These are phyloP conservation scores for Xylocopa sonorina DNA, from an alignment of 1,140 invertebrate genomes.

Conservation along the genomic window DNA sequence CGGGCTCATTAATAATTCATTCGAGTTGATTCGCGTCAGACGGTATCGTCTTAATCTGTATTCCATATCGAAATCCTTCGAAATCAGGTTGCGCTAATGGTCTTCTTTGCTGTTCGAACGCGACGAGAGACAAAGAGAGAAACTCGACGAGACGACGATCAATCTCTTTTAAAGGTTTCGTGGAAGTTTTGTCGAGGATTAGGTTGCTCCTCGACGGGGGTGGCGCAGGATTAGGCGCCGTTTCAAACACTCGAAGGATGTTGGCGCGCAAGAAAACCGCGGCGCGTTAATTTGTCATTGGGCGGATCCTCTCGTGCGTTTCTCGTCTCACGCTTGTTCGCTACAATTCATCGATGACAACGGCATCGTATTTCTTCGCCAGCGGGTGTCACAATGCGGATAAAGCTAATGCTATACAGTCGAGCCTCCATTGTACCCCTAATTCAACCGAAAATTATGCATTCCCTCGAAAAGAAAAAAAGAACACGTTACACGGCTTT, in stretches of 20 bases:
- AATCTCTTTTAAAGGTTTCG: constrained; percentile 72
- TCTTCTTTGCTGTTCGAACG: not conserved
- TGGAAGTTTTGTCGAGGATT: constrained; percentile 68
- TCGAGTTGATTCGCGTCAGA: not conserved
- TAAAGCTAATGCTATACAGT: not conserved
- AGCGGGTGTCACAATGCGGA: not conserved
- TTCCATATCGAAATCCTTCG: constrained; percentile 10
- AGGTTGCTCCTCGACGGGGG: constrained; percentile 38
- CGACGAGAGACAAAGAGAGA: not conserved
- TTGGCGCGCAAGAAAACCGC: constrained; percentile 57
- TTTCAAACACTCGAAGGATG: constrained; percentile 49
- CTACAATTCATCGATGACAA: constrained; percentile 32
- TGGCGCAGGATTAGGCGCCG: constrained; percentile 60
- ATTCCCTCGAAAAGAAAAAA: not conserved
- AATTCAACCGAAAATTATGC: constrained; percentile 6
- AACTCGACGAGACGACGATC: constrained; percentile 53
- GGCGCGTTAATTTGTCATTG: constrained; percentile 73
- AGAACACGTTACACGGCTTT: not conserved
- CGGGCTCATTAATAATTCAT: constrained; percentile 41
- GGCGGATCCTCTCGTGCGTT: constrained; percentile 17
- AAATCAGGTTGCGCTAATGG: constrained; percentile 20
- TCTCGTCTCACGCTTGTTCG: constrained; percentile 3
- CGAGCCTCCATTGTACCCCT: not conserved
- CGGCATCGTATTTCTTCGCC: constrained; percentile 33
- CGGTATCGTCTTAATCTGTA: not conserved